Evolutionary conservation across 2,888 invertebrate species (phyloP), one percentile per base, ranked within the genome.

Genomic region (Myathropa florea): DNA sequence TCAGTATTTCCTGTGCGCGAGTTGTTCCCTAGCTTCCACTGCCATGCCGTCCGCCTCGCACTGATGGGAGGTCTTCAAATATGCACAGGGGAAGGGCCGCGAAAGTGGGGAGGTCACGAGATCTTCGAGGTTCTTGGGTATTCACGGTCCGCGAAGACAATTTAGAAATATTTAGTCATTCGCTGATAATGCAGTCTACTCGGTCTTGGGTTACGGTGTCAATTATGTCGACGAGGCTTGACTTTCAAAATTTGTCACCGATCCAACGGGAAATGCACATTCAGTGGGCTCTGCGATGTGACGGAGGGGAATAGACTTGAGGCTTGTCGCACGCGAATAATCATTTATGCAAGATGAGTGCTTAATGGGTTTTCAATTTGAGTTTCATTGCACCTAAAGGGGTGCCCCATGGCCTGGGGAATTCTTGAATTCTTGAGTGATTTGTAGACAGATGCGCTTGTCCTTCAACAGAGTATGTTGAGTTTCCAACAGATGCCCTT

Each of bases 1-100:
- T 65, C 85, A 73, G 77, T 61, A 57, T 82, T 85, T 85, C 85
- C 85, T 85, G 85, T 85, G 70, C 33, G 46, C 4, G n/a, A 18
- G 33, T 23, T 67, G 18, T 70, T 67, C 53, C 55, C 36, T 60
- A 46, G 26, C 21, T 61, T 21, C 39, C 60, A 61, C 39, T 60
- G 30, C 73, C 59, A 12, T n/a, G n/a, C 26, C 70, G 24, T 65
- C 4, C 30, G n/a, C 10, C 33, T 10, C n/a, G n/a, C n/a, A n/a
- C n/a, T n/a, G n/a, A 33, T 10, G 46, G 18, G 39, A 46, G n/a
- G n/a, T 18, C 46, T 46, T 46, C 46, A 7, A 18, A n/a, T 46
- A 4, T 6, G 39, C n/a, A 18, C 4, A 18, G n/a, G 18, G 46
- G 14, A 6, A 0, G 39, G 9, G 7, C 18, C 0, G 18, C 1